Percentiles rank a stretch among this genome's conserved stretches.
These are phyloP conservation scores for Nematopogon swammerdamellus DNA, from an alignment of 2,888 invertebrate genomes.

Conservation along the genomic window DNA sequence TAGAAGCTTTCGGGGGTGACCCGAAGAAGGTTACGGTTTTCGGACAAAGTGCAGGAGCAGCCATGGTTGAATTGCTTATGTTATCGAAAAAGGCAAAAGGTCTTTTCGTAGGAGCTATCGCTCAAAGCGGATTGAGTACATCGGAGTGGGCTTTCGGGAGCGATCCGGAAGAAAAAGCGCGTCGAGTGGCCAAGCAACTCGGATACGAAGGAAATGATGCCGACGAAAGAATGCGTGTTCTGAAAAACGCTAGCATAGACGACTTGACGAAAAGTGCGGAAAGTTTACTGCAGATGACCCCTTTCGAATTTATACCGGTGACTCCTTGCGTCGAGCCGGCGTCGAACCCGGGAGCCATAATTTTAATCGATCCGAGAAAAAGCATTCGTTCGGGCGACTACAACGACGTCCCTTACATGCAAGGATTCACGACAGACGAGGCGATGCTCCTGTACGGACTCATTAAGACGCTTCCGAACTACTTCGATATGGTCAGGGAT, in stretches of 20 bases:
- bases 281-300: conserved; percentile 4
- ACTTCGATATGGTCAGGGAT: conserved; percentile 1
- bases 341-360: conserved; percentile 8
- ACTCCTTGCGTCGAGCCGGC: conserved; percentile 6
- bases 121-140: conserved; percentile 8
- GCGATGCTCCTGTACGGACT: conserved; percentile 3
- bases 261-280: conserved; percentile 5
- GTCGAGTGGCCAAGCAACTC: conserved; percentile 35
- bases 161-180: conserved; percentile 8
- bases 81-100: conserved; percentile 8
- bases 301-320: conserved; percentile 5
- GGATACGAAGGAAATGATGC: conserved; percentile 14
- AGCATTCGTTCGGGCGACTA: conserved; percentile 8
- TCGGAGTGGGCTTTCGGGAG: conserved; percentile 6
- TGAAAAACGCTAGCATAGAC: conserved; percentile 1
- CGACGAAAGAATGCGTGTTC: conserved; percentile 2
- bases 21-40: conserved; percentile 9
- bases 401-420: conserved; percentile 7
- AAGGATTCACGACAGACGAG: conserved; percentile 8
- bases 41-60: conserved; percentile 9
- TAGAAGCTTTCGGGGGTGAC: conserved; percentile 10
- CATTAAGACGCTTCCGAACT: neutral
- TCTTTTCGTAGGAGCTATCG: conserved; percentile 9
- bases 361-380: conserved; percentile 10
- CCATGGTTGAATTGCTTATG: conserved; percentile 8